Conservation (phyloP, 2,888 invertebrate genomes). For the Lepeophtheirus nordmannii region DNA sequence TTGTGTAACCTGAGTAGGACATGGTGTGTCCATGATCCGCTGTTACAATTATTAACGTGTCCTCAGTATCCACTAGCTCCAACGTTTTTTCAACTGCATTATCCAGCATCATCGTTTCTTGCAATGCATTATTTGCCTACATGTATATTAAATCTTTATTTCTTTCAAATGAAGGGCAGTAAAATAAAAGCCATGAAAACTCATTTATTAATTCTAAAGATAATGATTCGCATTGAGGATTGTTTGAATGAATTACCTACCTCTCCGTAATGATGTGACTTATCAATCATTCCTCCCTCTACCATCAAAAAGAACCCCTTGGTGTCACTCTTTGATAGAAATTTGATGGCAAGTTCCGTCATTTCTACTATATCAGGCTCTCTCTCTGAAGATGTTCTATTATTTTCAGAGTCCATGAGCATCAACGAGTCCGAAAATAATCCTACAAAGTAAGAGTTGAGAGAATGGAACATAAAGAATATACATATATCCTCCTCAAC, state of each 20-base stretch:
- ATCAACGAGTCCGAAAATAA: neutral
- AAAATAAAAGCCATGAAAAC: too few species aligned
- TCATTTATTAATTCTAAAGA: too few species aligned
- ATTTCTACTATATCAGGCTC: constrained; percentile 1
- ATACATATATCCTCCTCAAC: neutral
- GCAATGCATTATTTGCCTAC: constrained; percentile 43
- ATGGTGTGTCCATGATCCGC: constrained; percentile 64
- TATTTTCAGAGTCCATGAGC: neutral
- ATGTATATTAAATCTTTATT: constrained; percentile 29
- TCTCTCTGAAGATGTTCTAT: neutral
- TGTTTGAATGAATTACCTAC: neutral
- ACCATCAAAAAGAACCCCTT: constrained; percentile 37
- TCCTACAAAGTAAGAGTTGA: neutral
- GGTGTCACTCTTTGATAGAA: neutral
- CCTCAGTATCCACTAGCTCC: constrained; percentile 44
- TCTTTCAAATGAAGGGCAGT: too few species aligned
- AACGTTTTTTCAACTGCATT: constrained; percentile 50
- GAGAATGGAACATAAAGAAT: neutral
- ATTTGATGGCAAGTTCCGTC: neutral
- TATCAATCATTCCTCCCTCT: constrained; percentile 62
- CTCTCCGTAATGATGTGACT: constrained; percentile 48
- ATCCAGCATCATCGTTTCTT: constrained; percentile 62
- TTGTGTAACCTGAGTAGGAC: constrained; percentile 34
- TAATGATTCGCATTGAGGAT: too few species aligned
- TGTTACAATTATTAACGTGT: constrained; percentile 63